Evolutionary conservation across 2,888 invertebrate genomes (phyloP).

Genomic region (Dryocosmus kuriphilus): DNA sequence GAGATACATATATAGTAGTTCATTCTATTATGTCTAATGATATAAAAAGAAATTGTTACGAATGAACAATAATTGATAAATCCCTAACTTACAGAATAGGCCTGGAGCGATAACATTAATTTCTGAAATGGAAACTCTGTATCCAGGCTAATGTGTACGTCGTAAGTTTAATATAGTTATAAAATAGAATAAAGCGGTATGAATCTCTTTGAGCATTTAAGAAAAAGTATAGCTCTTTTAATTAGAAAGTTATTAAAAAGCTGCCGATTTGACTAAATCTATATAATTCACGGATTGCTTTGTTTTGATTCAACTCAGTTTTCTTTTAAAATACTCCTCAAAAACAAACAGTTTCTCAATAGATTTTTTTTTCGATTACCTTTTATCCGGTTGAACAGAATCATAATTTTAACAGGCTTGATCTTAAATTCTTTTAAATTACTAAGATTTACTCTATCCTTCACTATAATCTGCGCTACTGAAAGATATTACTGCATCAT

Average conservation of each 20-base stretch:
- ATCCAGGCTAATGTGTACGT: conserved; percentile 62
- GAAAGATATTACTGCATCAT: background rate
- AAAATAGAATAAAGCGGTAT: conserved; percentile 52
- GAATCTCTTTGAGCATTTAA: conserved; percentile 52
- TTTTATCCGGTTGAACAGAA: background rate
- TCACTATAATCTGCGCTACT: background rate
- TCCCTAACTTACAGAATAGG: conserved; percentile 74
- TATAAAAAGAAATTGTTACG: conserved; percentile 41
- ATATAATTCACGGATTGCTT: background rate
- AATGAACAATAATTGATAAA: conserved; percentile 48
- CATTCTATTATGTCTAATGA: conserved; percentile 57
- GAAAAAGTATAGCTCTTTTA: background rate
- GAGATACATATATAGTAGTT: conserved; percentile 71
- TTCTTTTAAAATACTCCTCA: too few species aligned
- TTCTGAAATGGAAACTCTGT: conserved; percentile 47
- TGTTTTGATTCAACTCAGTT: too few species aligned
- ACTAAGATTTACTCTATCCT: background rate
- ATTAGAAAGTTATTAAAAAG: background rate
- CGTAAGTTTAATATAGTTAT: conserved; percentile 44
- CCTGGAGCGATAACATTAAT: conserved; percentile 65
- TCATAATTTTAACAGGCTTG: background rate
- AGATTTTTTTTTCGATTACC: background rate
- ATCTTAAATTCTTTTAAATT: background rate
- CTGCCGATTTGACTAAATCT: background rate
- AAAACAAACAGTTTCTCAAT: background rate